Evolutionary conservation across 2,888 invertebrate species (phyloP).

Genomic region (Isoperla grammatica): DNA sequence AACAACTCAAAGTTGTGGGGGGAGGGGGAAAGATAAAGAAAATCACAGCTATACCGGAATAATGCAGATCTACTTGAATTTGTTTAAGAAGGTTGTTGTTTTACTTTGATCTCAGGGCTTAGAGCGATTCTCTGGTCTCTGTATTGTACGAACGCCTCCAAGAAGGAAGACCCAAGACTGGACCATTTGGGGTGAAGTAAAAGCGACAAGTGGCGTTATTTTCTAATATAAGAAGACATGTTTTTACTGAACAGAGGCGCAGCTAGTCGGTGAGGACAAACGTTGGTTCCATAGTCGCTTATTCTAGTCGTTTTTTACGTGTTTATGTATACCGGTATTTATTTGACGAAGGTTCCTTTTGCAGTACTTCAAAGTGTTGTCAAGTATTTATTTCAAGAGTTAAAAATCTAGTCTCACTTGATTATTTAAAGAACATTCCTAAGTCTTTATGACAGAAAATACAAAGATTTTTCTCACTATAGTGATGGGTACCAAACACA

Average conservation of each 20-base stretch:
- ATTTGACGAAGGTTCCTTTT: constrained; percentile 6
- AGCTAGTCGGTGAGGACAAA: constrained; percentile 21
- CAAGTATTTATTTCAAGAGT: background rate
- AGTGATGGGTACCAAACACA: constrained; percentile 10
- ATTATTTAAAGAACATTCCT: background rate
- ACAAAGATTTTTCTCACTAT: constrained; percentile 15
- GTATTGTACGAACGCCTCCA: no score
- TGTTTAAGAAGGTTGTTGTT: no score
- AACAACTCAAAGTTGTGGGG: no score
- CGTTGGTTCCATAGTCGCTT: background rate
- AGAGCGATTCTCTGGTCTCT: background rate
- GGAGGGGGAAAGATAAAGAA: constrained; percentile 17
- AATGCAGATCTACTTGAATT: no score
- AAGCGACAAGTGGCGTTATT: constrained; percentile 23
- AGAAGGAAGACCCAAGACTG: no score
- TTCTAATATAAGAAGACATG: constrained; percentile 23
- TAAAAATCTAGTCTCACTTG: constrained; percentile 17
- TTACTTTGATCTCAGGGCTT: constrained; percentile 25
- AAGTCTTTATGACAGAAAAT: no score
- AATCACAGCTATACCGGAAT: background rate
- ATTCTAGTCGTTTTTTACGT: constrained; percentile 26
- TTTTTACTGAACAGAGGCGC: constrained; percentile 21
- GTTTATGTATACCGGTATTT: constrained; percentile 18
- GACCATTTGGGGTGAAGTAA: background rate
- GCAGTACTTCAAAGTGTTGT: constrained; percentile 10